Conservation (phyloP, 2,888 invertebrate genomes). For the Scaptomyza parva region DNA sequence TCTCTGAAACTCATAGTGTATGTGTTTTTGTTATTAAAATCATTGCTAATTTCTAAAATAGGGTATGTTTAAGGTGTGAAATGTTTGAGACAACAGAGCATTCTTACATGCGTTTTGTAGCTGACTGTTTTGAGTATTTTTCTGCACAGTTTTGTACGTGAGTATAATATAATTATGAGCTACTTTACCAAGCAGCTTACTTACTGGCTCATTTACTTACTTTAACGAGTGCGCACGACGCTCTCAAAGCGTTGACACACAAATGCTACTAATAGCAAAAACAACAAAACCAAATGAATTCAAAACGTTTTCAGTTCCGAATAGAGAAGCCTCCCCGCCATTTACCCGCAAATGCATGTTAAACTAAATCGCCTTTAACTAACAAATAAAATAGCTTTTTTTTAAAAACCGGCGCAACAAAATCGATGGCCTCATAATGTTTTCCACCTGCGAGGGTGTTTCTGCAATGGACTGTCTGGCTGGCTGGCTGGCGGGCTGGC, state of each 20-base stretch:
- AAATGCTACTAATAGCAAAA: conserved; percentile 29
- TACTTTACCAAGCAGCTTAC: conserved; percentile 68
- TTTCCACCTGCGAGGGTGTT: conserved; percentile 29
- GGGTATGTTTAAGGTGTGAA: conserved; percentile 31
- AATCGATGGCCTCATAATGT: conserved; percentile 82
- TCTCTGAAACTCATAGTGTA: not conserved
- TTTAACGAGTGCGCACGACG: conserved; percentile 34
- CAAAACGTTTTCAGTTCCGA: conserved; percentile 42
- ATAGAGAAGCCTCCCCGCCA: not conserved
- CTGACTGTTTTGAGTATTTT: conserved; percentile 51
- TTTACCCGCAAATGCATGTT: conserved; percentile 28
- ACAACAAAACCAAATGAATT: conserved; percentile 32
- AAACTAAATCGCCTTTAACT: conserved; percentile 72
- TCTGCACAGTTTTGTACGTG: conserved; percentile 75
- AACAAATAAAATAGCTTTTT: conserved; percentile 59
- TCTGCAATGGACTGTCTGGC: no score
- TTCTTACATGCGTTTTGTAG: conserved; percentile 40
- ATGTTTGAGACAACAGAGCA: not conserved
- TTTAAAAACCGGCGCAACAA: conserved; percentile 57
- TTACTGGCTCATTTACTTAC: conserved; percentile 60
- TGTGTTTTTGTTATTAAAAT: not conserved
- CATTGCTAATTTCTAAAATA: not conserved
- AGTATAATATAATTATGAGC: conserved; percentile 79
- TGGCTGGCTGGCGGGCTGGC: no score
- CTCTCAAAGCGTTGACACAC: conserved; percentile 51